Base-by-base conservation (phyloP, 2,888 invertebrate genomes). In the Drosophila mimetica region DNA sequence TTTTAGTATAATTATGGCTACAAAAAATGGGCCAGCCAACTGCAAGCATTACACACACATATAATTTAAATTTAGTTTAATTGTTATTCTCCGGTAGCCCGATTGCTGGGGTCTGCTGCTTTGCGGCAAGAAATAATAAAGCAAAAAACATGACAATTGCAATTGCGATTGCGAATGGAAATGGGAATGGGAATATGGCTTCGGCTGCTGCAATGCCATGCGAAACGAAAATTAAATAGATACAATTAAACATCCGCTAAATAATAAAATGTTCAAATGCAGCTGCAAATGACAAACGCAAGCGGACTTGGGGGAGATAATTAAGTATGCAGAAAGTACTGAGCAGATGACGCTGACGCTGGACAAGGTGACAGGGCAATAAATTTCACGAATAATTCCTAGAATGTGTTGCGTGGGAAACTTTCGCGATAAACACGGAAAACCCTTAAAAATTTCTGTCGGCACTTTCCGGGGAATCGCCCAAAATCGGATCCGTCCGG, bases 191-290 rank as follows among this genome's bases (percentile, higher is more conserved):
- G 18, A 39, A 18, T 11, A 57, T 59, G 58, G 8, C 30, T 32
- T 32, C 20, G 58, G 46, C 55, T 41, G 16, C 47, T 46, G 52
- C 37, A 54, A 37, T 66, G 67, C 65, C 71, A 82, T 76, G 77
- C 73, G 76, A 88, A 86, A 90, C 73, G 76, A 88, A 88, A 90
- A 89, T 87, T 89, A 89, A 89, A 90, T 89, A 90, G 90, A 88
- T 87, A 79, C 89, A 89, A 89, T 89, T 90, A 90, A 89, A 89
- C 90, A 90, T 89, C 89, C 90, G 90, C 89, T 81, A 90, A 89
- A 90, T 89, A 90, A 90, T 89, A 89, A 89, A 82, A 90, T 87
- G 78, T 77, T 79, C 81, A 80, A 89, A 88, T 88, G 89, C 71
- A 46, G 64, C 63, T 71, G 72, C 36, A 20, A 14, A 13, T 25